Percentiles rank a stretch among this genome's conserved stretches.
Evolutionary conservation across 2,113 vertebrate genomes (phyloP).

Genomic region (Tylochromis polylepis): DNA sequence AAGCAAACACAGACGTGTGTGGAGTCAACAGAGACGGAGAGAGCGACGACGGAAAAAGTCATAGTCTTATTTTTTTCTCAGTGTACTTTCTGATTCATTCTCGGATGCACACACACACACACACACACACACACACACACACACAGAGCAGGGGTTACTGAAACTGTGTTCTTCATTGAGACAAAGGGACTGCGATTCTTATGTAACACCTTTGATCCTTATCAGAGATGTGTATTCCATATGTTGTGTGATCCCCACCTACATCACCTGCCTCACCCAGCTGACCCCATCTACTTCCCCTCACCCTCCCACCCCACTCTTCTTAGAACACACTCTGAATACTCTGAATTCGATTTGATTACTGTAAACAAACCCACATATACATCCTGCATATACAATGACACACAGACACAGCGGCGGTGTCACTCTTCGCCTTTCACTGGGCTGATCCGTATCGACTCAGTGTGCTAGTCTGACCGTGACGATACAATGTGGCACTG

Average conservation of each 20-base stretch:
- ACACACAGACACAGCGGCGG: neutral
- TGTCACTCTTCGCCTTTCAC: neutral
- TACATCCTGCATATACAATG: neutral
- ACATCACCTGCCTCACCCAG: neutral
- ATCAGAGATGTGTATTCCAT: conserved; percentile 65
- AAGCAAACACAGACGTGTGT: conserved; percentile 30
- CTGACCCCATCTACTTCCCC: neutral
- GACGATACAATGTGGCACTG: neutral
- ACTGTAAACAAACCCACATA: conserved; percentile 6
- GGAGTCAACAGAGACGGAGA: neutral
- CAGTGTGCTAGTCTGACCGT: neutral
- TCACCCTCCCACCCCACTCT: neutral
- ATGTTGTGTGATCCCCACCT: conserved; percentile 43
- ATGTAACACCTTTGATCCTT: conserved; percentile 64
- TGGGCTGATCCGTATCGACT: neutral
- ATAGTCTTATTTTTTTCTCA: neutral
- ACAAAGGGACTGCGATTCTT: conserved; percentile 58
- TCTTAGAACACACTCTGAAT: neutral
- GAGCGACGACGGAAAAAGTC: neutral
- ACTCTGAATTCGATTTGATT: neutral
- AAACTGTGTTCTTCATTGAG: conserved; percentile 41
- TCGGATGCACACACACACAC: neutral
- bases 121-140: neutral
- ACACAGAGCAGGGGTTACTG: neutral
- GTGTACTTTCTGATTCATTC: neutral